These are phyloP conservation scores for Eremophila alpestris DNA, from an alignment of 2,797 vertebrate species.

Conservation along the genomic window DNA sequence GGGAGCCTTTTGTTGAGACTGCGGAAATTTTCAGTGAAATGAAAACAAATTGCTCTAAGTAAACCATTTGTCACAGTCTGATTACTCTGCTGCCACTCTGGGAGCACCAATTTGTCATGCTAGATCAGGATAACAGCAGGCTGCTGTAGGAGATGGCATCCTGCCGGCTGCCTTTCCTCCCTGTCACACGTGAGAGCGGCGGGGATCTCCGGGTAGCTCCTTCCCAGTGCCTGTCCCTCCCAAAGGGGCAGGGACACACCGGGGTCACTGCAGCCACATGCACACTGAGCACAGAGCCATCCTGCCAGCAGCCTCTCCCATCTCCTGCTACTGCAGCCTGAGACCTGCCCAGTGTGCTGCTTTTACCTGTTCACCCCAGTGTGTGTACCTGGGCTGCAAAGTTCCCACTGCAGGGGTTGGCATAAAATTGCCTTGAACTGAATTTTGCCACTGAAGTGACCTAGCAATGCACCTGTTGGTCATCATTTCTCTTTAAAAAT, in stretches of 20 bases:
- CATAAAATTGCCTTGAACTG: not conserved
- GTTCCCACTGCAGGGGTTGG: fast-evolving
- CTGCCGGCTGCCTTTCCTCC: conserved; percentile 66
- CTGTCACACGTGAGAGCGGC: conserved; percentile 10
- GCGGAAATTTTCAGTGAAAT: conserved; percentile 81
- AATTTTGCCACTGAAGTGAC: not conserved
- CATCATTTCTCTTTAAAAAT: not conserved
- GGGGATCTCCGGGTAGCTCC: not conserved
- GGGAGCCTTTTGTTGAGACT: conserved; percentile 69
- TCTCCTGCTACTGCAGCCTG: not conserved
- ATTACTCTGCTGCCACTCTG: conserved; percentile 81
- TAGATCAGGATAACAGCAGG: conserved; percentile 78
- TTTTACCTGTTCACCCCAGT: fast-evolving
- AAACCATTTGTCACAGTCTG: conserved; percentile 86
- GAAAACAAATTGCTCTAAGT: conserved; percentile 86
- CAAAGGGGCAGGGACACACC: not conserved
- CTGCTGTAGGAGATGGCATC: conserved; percentile 69
- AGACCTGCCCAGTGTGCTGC: not conserved
- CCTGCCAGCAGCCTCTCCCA: not conserved
- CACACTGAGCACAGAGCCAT: fast-evolving
- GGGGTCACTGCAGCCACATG: too few relatives aligned
- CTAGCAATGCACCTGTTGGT: not conserved
- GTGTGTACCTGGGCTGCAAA: not conserved
- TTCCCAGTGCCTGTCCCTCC: not conserved
- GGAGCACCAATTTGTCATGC: conserved; percentile 84